Evolutionary conservation across 2,888 invertebrate genomes (phyloP).

Genomic region (Elaeidobius kamerunicus): DNA sequence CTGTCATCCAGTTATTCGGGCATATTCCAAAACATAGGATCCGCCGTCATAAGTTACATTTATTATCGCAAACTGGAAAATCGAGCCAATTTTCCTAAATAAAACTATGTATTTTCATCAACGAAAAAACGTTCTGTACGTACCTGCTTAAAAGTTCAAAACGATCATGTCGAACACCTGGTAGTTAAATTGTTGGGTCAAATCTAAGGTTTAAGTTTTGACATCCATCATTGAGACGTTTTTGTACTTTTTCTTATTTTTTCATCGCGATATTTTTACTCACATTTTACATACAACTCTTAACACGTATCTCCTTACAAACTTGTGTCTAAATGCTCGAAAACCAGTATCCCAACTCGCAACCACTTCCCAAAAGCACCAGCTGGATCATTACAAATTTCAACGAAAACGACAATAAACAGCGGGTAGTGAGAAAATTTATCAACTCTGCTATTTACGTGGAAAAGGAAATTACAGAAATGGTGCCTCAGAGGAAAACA

Average conservation of each 20-base stretch:
- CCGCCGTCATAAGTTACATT: too few species aligned
- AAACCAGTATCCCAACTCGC: conserved; percentile 12
- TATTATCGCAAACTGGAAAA: too few species aligned
- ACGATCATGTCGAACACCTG: background rate
- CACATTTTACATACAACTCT: conserved; percentile 7
- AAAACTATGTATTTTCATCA: too few species aligned
- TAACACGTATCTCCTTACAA: conserved; percentile 7
- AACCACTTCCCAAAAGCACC: background rate
- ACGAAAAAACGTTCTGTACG: background rate
- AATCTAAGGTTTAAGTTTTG: conserved; percentile 2
- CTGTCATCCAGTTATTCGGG: too few species aligned
- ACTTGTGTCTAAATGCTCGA: conserved; percentile 22
- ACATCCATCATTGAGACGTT: conserved; percentile 4
- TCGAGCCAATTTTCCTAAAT: too few species aligned
- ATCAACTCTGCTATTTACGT: conserved; percentile 62
- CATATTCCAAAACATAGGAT: too few species aligned
- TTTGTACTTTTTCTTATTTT: conserved; percentile 19
- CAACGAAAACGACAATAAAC: conserved; percentile 15
- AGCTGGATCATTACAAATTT: conserved; percentile 29
- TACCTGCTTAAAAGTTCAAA: background rate
- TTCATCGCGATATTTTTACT: conserved; percentile 18
- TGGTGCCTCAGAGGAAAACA: conserved; percentile 37
- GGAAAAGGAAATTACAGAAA: conserved; percentile 48
- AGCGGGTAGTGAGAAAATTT: conserved; percentile 47
- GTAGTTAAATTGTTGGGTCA: conserved; percentile 4